A percentile compares a stretch with the other conserved stretches of the same genome.
These are phyloP conservation scores for Chelon auratus DNA, from an alignment of 2,797 vertebrate genomes.

Conservation along the genomic window DNA sequence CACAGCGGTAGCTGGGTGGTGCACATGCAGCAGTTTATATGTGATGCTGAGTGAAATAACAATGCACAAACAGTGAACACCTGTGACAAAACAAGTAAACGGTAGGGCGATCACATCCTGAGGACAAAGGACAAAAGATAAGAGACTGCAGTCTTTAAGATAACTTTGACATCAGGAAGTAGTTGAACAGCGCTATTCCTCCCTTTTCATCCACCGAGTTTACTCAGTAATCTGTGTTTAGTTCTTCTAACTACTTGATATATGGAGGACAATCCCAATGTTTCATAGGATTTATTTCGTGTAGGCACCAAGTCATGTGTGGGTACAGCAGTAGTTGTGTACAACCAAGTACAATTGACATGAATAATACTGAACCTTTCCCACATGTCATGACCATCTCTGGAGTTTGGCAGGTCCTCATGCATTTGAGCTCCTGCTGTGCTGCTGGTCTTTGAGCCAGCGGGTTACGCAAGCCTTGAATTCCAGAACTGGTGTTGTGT, in stretches of 20 bases:
- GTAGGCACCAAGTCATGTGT: too few relatives aligned
- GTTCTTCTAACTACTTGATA: background rate
- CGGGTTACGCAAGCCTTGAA: background rate
- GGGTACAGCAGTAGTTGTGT: too few relatives aligned
- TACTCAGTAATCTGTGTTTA: slow-evolving; percentile 43
- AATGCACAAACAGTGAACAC: background rate
- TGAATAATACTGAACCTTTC: background rate
- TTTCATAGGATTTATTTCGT: background rate
- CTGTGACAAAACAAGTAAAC: background rate
- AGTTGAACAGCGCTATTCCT: background rate
- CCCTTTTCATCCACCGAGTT: slow-evolving; percentile 48
- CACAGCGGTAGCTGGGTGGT: background rate
- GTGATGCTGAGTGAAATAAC: too few relatives aligned
- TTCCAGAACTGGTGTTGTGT: slow-evolving; percentile 4
- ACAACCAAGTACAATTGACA: too few relatives aligned
- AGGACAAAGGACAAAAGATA: background rate
- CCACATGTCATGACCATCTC: background rate
- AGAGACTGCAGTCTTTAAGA: background rate
- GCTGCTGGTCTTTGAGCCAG: background rate
- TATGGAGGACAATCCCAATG: background rate
- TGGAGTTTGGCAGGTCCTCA: background rate
- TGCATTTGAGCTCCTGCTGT: background rate
- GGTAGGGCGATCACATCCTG: background rate
- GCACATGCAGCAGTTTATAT: background rate
- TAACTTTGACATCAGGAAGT: background rate